phyloP scores from a whole-genome alignment of 1,140 invertebrate genomes.

The Campoletis sonorensis region DNA sequence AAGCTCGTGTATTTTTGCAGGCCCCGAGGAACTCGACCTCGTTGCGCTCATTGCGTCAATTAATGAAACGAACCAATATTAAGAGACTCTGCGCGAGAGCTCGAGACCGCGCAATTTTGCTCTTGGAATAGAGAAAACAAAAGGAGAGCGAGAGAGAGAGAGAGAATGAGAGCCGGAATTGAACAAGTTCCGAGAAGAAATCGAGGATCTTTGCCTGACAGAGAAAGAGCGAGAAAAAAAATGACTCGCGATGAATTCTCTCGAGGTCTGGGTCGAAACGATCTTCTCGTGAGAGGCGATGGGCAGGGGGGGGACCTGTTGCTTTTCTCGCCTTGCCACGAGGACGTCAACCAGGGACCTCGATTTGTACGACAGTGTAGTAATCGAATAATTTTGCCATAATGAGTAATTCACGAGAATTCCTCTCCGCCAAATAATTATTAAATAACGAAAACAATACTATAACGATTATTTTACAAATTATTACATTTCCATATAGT shows the following conservation, averaged over 20 bases:
- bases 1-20: background rate
- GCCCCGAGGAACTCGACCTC: conserved; percentile 68
- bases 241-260: conserved; percentile 1
- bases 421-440: background rate
- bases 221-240: background rate
- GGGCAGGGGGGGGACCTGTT: background rate
- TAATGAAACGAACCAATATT: conserved; percentile 57
- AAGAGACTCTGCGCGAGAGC: background rate
- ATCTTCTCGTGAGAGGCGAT: background rate
- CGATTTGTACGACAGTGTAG: too few species aligned
- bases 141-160: conserved; percentile 51
- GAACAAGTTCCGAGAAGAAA: conserved; percentile 64
- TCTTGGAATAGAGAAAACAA: conserved; percentile 59
- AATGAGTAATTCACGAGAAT: conserved; percentile 15
- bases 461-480: too few species aligned
- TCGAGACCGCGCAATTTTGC: conserved; percentile 33
- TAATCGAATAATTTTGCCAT: background rate
- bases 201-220: conserved; percentile 53
- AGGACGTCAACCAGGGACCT: conserved; percentile 2
- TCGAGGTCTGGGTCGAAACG: conserved; percentile 22
- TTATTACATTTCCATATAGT: too few species aligned
- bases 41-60: conserved; percentile 73
- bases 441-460: background rate
- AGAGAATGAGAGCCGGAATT: conserved; percentile 47
- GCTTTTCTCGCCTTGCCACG: conserved; percentile 7